A percentile compares a stretch with the other conserved stretches of the same genome.
Evolutionary conservation across 2,888 invertebrate genomes (phyloP).

Genomic region (Brenthis daphne): DNA sequence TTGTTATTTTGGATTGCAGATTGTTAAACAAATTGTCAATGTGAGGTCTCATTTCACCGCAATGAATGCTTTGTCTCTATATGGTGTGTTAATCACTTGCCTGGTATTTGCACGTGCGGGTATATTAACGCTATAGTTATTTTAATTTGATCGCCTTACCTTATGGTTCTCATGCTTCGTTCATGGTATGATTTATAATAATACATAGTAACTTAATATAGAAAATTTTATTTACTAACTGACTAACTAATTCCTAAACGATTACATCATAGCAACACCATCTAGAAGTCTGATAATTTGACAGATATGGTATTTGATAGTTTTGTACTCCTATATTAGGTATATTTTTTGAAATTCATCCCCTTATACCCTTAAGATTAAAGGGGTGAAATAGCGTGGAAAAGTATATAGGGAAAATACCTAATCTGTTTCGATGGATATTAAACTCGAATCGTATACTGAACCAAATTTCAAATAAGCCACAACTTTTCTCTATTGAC

Average conservation of each 20-base stretch:
- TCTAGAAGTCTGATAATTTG: no score
- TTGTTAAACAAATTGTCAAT: slow-evolving; percentile 12
- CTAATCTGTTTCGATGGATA: no score
- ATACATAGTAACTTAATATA: background rate
- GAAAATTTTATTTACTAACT: background rate
- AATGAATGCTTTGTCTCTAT: slow-evolving; percentile 44
- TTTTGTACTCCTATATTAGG: no score
- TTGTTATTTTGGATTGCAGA: slow-evolving; percentile 21
- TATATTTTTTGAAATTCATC: no score
- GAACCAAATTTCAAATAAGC: no score
- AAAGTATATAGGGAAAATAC: no score
- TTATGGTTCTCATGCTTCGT: slow-evolving; percentile 11
- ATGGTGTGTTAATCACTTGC: slow-evolving; percentile 44
- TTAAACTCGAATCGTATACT: no score
- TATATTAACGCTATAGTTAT: slow-evolving; percentile 26
- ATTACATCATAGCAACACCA: no score
- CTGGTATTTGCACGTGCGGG: slow-evolving; percentile 48
- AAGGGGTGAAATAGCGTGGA: no score
- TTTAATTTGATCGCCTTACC: slow-evolving; percentile 25
- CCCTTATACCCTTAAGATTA: no score
- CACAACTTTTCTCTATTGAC: no score
- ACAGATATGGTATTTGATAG: no score
- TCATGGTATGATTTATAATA: slow-evolving; percentile 12
- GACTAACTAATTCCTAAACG: background rate
- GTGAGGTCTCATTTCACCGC: slow-evolving; percentile 27